These are phyloP conservation scores for Agrilus planipennis DNA, from an alignment of 1,140 invertebrate species.

Conservation along the genomic window DNA sequence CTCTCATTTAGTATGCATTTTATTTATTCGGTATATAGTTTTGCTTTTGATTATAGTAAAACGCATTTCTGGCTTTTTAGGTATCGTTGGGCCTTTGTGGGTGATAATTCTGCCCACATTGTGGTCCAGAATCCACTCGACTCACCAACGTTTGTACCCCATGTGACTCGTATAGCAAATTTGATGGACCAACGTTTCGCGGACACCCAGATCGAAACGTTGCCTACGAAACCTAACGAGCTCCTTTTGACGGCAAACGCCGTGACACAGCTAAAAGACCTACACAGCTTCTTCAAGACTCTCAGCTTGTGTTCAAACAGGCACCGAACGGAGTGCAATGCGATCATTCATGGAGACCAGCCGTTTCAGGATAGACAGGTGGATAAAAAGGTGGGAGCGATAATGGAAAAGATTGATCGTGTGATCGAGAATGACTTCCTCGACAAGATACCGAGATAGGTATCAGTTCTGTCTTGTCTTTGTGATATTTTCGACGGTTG, in stretches of 20 bases:
- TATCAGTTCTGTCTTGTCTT: too few species aligned
- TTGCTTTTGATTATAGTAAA: not conserved
- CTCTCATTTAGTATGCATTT: not conserved
- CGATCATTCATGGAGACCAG: conserved; percentile 35
- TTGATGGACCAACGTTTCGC: conserved; percentile 49
- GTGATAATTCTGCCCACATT: conserved; percentile 44
- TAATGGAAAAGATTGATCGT: conserved; percentile 48
- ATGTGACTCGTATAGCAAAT: conserved; percentile 57
- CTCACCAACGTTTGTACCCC: conserved; percentile 50
- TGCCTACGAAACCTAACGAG: conserved; percentile 43
- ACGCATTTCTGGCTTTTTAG: conserved; percentile 33
- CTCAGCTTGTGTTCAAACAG: conserved; percentile 43
- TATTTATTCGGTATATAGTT: not conserved
- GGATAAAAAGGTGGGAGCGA: conserved; percentile 40
- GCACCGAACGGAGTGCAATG: conserved; percentile 31
- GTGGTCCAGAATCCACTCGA: conserved; percentile 3
- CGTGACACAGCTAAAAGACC: conserved; percentile 59
- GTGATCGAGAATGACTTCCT: conserved; percentile 53
- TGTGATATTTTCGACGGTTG: too few species aligned
- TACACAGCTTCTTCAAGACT: conserved; percentile 73
- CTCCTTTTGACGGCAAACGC: conserved; percentile 56
- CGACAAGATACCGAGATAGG: conserved; percentile 43
- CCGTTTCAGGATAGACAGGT: conserved; percentile 35
- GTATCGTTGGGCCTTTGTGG: conserved; percentile 89
- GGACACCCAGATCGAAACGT: conserved; percentile 33